Evolutionary conservation across 2,797 vertebrate species (phyloP), one percentile per base, ranked within the genome.

Genomic region (Anomalospiza imberbis): DNA sequence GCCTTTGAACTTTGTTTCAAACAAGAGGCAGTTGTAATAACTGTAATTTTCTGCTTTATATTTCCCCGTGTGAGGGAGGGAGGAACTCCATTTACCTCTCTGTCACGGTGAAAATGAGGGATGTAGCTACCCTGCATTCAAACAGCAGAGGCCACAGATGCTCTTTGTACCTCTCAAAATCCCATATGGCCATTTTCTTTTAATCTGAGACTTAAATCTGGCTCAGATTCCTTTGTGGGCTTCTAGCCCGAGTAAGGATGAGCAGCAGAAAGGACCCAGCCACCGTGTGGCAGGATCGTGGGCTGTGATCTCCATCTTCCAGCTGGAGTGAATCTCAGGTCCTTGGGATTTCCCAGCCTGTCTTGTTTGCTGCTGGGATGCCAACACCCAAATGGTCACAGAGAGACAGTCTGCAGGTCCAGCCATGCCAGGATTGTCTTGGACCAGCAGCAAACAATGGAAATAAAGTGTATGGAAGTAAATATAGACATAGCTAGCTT

Each of bases 1-100:
- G 94, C 74, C 90, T 96, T 92, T 96, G 97, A 97, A 97, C 96
- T 95, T 95, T 48, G 75, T 96, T 95, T 96, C 94, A 96, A 95
- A 94, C 63, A 61, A 82, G 85, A 94, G 92, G 51, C 50, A 51
- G 85, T 82, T 96, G 94, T 96, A 94, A 97, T 97, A 96, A 97
- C 94, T 87, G 54, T 91, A 93, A 93, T 92, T 76, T 84, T 81
- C 45, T 89, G 79, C 84, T 94, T 94, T 84, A 11, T 74, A 45
- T 84, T 93, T 96, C 66, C 87, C 53, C 1, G 5, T 68, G 76
- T 67, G 65, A 80, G 53, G 67, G 62, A 77, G 67, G 87, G 57
- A 66, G 65, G 66, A 95, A 61, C 57, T 93, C 48, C 65, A 71
- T 94, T 93, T 91, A 53, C 72, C 65, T 76, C 72, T 73, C 57